Evolutionary conservation across 2,797 vertebrate genomes (phyloP), one percentile per base, ranked within the genome.

Genomic region (Psittacula echo): DNA sequence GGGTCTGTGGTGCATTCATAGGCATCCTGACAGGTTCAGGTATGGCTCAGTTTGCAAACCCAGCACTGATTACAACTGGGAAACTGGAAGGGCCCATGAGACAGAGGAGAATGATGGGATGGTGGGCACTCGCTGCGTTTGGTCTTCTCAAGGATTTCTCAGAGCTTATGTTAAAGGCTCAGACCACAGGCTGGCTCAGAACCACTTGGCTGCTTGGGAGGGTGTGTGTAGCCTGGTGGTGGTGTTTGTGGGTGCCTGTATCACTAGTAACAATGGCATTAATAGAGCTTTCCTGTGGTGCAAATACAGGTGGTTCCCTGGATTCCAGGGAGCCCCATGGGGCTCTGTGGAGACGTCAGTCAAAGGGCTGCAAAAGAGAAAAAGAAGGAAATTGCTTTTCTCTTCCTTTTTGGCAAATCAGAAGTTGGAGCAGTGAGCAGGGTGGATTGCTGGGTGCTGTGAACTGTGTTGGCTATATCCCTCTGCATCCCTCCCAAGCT

Each of bases 381-480:
- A 37, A 86, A 81, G 47, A 56, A 87, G 45, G 80, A 82, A 90
- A 90, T 84, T 62, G 65, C 27, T 93, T 93, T 94, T 94, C 78
- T 87, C 32, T 80, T 92, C 71, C 77, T 73, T 79, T 90, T 74
- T 89, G 78, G 86, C 75, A 83, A 90, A 24, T 7, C 56, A 50
- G 47, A 51, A 81, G 62, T 62, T 68, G 85, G 50, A 96, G 79
- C 92, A 48, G 79, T 27, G 53, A 93, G 87, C 62, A 41, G 78
- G 24, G 74, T 70, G 61, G 73, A 56, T 91, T 85, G 80, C 85
- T 85, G 89, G 90, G 91, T 96, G 84, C 88, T 90, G 84, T 89
- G 73, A 85, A 41, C 73, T 88, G 70, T 41, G 76, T 87, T 96
- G 96, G 89, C 93, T 83, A 3, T 47, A 30, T 45, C 85, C 18